A percentile compares a stretch with the other conserved stretches of the same genome.
These are phyloP conservation scores for Intellagama lesueurii DNA, from an alignment of 2,797 vertebrate species.

Conservation along the genomic window DNA sequence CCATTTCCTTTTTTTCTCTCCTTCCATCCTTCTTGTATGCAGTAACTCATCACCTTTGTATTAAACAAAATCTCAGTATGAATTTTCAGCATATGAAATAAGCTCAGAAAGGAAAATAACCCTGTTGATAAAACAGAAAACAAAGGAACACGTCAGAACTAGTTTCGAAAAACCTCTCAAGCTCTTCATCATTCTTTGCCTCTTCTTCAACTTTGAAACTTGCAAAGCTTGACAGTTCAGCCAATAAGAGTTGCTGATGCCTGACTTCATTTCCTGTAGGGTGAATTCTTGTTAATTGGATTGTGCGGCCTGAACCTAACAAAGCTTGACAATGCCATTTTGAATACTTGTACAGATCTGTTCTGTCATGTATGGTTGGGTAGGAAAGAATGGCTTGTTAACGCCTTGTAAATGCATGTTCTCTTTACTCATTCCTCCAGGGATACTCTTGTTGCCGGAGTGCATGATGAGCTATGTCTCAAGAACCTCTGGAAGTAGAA, in stretches of 20 bases:
- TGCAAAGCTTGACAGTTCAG: slow-evolving; percentile 8
- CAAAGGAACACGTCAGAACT: background rate
- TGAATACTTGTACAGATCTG: background rate
- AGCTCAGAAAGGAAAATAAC: background rate
- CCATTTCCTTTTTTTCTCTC: background rate
- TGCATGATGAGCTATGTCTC: background rate
- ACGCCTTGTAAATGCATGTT: background rate
- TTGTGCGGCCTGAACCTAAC: background rate
- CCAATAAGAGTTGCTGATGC: background rate
- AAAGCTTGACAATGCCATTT: slow-evolving; percentile 13
- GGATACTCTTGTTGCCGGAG: too few relatives aligned
- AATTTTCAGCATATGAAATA: background rate
- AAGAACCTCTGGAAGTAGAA: background rate
- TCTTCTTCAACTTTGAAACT: slow-evolving; percentile 1
- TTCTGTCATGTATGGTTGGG: background rate
- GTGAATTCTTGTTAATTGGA: slow-evolving; percentile 25
- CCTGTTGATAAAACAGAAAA: background rate
- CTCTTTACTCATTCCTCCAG: background rate
- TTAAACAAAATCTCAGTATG: background rate
- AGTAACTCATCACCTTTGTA: background rate
- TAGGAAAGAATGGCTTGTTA: background rate
- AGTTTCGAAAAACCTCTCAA: background rate
- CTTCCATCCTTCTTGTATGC: background rate
- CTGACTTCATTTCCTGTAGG: slow-evolving; percentile 19
- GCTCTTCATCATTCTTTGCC: background rate